Evolutionary conservation across 2,888 invertebrate genomes (phyloP).

Genomic region (Laothoe populi): DNA sequence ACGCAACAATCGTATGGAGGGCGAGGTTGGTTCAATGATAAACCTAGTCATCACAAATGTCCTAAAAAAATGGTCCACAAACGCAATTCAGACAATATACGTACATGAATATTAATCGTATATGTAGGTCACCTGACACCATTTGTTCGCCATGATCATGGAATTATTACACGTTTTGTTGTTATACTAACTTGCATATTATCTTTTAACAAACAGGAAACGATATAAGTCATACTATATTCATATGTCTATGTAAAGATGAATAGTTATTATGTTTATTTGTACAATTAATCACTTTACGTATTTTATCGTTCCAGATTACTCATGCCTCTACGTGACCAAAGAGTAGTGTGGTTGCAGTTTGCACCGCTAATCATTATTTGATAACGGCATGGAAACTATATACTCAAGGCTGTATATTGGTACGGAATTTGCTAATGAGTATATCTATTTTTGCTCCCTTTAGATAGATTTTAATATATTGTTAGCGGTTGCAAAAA

Average conservation of each 20-base stretch:
- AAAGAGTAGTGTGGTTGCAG: not conserved
- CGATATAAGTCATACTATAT: not conserved
- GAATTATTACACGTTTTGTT: not conserved
- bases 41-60: constrained; percentile 29
- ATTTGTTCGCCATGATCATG: not conserved
- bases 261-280: not conserved
- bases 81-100: not conserved
- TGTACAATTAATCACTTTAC: not conserved
- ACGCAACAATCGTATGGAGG: constrained; percentile 45
- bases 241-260: not conserved
- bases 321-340: not conserved
- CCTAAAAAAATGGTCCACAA: constrained; percentile 23
- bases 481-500: constrained; percentile 34
- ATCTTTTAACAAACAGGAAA: not conserved
- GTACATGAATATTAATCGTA: not conserved
- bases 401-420: not conserved
- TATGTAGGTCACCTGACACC: constrained; percentile 5
- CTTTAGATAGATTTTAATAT: constrained; percentile 12
- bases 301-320: not conserved
- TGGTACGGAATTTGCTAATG: not conserved
- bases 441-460: constrained; percentile 14
- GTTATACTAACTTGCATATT: not conserved
- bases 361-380: not conserved
- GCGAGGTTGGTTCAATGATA: constrained; percentile 43
- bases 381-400: not conserved